These are phyloP conservation scores for Netelia virgata DNA, from an alignment of 2,888 invertebrate genomes.

Conservation along the genomic window DNA sequence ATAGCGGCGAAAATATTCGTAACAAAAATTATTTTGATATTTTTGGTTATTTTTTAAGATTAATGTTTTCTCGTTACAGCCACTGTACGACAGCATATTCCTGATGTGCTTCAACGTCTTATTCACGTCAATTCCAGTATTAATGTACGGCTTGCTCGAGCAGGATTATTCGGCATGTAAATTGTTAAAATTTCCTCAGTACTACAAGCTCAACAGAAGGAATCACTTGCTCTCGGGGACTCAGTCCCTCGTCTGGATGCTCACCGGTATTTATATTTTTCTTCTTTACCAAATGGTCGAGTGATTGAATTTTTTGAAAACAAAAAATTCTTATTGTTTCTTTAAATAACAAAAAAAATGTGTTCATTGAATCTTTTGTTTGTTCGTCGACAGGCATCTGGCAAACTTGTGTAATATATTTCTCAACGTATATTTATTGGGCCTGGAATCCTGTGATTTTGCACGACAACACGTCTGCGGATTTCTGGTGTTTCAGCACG, in stretches of 20 bases:
- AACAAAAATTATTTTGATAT: slow-evolving; percentile 1
- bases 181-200: slow-evolving; percentile 87
- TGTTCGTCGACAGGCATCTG: slow-evolving; percentile 85
- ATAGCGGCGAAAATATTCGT: no score
- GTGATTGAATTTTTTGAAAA: not conserved
- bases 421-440: slow-evolving; percentile 85
- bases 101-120: slow-evolving; percentile 92
- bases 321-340: slow-evolving; percentile 10
- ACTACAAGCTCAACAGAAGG: slow-evolving; percentile 88
- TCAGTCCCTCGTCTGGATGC: slow-evolving; percentile 88
- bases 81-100: slow-evolving; percentile 91
- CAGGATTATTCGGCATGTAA: slow-evolving; percentile 88
- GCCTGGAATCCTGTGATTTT: slow-evolving; percentile 85
- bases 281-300: slow-evolving; percentile 38
- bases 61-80: slow-evolving; percentile 84
- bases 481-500: slow-evolving; percentile 84
- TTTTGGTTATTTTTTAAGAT: slow-evolving; percentile 22
- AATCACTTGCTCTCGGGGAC: slow-evolving; percentile 89
- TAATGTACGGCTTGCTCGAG: slow-evolving; percentile 91
- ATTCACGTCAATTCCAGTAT: slow-evolving; percentile 91
- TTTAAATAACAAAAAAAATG: no score
- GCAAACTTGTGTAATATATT: slow-evolving; percentile 89
- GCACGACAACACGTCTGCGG: slow-evolving; percentile 86
- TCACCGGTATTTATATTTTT: slow-evolving; percentile 81
- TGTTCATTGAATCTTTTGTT: slow-evolving; percentile 22